Evolutionary conservation across 2,113 vertebrate species (phyloP), one percentile per base, ranked within the genome.

Genomic region (Synodontis membranacea): DNA sequence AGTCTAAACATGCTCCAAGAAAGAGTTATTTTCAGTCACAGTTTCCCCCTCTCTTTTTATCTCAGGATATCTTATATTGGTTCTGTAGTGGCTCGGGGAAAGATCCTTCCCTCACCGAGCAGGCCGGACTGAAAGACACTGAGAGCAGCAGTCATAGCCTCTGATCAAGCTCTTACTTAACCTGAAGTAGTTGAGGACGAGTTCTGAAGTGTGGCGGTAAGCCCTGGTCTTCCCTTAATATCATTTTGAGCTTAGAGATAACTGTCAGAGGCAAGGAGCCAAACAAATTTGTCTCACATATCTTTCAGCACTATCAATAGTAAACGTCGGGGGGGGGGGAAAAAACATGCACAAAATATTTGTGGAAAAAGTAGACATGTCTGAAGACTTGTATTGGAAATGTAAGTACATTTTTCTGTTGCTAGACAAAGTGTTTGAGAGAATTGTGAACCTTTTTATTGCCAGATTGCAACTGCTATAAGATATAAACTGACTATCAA

Each of bases 371-470:
- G 92, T 93, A 92, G 91, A 88, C 88, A 92, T 88, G 92, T 88
- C 92, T 92, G 91, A 94, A 88, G 86, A 94, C 89, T 90, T 94
- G 93, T 94, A 93, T 92, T 93, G 92, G 93, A 91, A 94, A 52
- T 89, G 91, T 94, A 80, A 88, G 93, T 94, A 92, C 91, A 89
- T 90, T 90, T 93, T 93, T 88, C 81, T 93, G 91, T 95, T 94
- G 93, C 92, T 94, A 94, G 93, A 94, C 92, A 92, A 94, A 76
- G 93, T 95, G 94, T 95, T 94, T 95, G 92, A 90, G 86, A 89
- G 85, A 94, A 92, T 93, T 95, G 94, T 95, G 93, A 94, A 89
- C 93, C 91, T 94, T 95, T 95, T 95, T 92, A 95, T 94, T 93
- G 94, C 93, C 93, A 92, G 92, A 94, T 93, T 95, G 93, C 94